phyloP scores from a whole-genome alignment of 2,113 vertebrate species.

The Pleuronectes platessa region DNA sequence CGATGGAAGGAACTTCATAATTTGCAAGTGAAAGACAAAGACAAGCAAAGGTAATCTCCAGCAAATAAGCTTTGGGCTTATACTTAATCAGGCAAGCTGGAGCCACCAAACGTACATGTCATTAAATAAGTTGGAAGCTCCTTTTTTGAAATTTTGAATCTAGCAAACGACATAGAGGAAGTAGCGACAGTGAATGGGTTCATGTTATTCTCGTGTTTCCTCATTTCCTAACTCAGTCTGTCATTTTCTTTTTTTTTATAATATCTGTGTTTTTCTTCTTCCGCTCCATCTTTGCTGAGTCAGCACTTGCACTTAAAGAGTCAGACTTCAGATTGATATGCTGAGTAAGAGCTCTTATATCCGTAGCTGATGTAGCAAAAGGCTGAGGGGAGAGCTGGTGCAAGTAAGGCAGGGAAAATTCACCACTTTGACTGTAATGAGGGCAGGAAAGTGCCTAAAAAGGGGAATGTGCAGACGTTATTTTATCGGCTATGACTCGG shows the following conservation, averaged over 20 bases:
- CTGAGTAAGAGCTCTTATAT: slow-evolving; percentile 56
- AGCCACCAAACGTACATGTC: not conserved
- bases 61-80: slow-evolving; percentile 28
- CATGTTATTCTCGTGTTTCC: slow-evolving; percentile 20
- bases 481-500: not conserved
- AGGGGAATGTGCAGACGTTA: slow-evolving; percentile 17
- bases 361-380: slow-evolving; percentile 54
- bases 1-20: not conserved
- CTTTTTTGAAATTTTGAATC: slow-evolving; percentile 16
- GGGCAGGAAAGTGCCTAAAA: not conserved
- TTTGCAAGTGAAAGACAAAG: slow-evolving; percentile 8
- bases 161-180: slow-evolving; percentile 10
- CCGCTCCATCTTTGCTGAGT: slow-evolving; percentile 48
- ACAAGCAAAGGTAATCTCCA: slow-evolving; percentile 27
- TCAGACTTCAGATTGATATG: slow-evolving; percentile 42
- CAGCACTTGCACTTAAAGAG: slow-evolving; percentile 45
- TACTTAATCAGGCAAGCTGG: slow-evolving; percentile 15
- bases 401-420: slow-evolving; percentile 28
- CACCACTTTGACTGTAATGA: slow-evolving; percentile 33
- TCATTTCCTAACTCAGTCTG: slow-evolving; percentile 10
- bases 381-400: slow-evolving; percentile 15
- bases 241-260: slow-evolving; percentile 22
- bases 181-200: not conserved
- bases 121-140: not conserved
- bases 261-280: slow-evolving; percentile 2